Base-by-base conservation (phyloP, 2,797 vertebrate genomes). In the Alca torda region DNA sequence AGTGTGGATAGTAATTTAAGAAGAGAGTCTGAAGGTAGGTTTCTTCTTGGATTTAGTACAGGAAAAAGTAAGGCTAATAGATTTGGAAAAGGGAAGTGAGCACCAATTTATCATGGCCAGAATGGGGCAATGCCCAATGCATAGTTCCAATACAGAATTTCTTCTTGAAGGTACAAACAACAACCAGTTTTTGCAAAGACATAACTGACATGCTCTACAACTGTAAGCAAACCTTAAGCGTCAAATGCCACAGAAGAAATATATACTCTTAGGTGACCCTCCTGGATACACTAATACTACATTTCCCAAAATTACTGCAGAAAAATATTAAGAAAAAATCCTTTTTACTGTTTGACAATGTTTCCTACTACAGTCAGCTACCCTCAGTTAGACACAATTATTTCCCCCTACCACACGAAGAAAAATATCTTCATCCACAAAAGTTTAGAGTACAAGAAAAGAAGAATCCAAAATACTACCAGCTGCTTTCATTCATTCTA, bases 101-200 rank as follows among this genome's bases (percentile, higher is more conserved):
- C 11, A 59, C 3, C 33, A n/a, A 0, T 5, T 51, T 84, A n/a
- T 5, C 6, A 26, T 2, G 2, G 11, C 12, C 64, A 74, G n/a
- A 23, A 60, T 5, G 4, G 18, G 76, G 37, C 17, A 69, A 90
- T n/a, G 14, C 31, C 13, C 28, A 76, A 3, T 9, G 8, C 31
- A 65, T 8, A 41, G 23, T 25, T 89, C 60, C 0, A 0, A 39
- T 50, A 64, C 15, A 65, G 28, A 90, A 77, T 20, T 90, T 19
- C 30, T 69, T 70, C 39, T 35, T 68, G 7, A 83, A 61, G 25
- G 16, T n/a, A 83, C 13, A 65, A 90, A 56, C 6, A 68, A 25
- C 5, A 25, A 74, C 2, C 6, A 30, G 4, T 51, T 77, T 75
- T 51, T 84, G 24, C 30, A 68, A 65, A 79, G n/a, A 61, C 11